phyloP scores from a whole-genome alignment of 2,797 vertebrate genomes.

The Sebastes oblongus region DNA sequence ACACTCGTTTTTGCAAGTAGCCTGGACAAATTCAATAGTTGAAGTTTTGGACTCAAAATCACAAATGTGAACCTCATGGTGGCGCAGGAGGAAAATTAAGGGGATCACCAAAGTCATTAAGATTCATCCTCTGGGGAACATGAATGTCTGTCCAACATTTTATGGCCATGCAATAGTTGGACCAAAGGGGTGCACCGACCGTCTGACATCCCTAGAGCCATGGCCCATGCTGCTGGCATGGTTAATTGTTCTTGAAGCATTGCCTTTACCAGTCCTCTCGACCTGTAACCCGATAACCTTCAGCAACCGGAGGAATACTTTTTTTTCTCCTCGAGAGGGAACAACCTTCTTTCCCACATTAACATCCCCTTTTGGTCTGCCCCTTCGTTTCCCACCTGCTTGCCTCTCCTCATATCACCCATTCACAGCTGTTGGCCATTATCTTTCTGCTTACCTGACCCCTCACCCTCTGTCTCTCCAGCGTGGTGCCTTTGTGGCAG shows the following conservation, averaged over 20 bases:
- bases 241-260: neutral
- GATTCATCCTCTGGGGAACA: neutral
- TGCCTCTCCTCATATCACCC: constrained; percentile 54
- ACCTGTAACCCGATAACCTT: constrained; percentile 81
- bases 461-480: constrained; percentile 54
- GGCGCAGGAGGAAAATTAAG: neutral
- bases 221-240: neutral
- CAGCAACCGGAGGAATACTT: constrained; percentile 82
- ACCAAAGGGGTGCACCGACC: neutral
- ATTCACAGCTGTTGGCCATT: constrained; percentile 75
- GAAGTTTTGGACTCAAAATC: neutral
- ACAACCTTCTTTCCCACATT: constrained; percentile 66
- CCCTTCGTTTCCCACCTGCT: constrained; percentile 69
- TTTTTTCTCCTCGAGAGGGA: constrained; percentile 61
- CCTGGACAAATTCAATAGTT: neutral
- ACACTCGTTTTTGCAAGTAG: neutral
- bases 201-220: neutral
- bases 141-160: neutral
- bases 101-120: neutral
- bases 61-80: neutral
- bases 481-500: constrained; percentile 65
- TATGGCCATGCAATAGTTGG: neutral
- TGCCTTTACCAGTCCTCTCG: constrained; percentile 36
- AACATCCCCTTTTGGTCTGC: constrained; percentile 53
- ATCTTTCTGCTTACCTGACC: constrained; percentile 71